Evolutionary conservation across 1,140 invertebrate species (phyloP).

Genomic region (Prorops nasuta): DNA sequence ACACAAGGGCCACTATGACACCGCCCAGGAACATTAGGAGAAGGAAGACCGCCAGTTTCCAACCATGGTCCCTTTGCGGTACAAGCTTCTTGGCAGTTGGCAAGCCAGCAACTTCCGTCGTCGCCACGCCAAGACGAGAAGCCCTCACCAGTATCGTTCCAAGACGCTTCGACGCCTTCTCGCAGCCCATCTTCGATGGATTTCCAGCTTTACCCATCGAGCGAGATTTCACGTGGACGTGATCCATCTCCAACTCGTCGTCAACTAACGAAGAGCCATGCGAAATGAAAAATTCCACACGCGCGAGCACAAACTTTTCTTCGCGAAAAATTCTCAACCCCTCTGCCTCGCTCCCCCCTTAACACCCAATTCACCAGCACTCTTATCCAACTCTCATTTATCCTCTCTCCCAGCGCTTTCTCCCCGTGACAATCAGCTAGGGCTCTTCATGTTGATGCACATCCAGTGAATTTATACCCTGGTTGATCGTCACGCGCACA

Average conservation of each 20-base stretch:
- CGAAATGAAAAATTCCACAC: too few species aligned
- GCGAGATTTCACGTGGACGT: conserved; percentile 41
- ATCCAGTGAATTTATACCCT: too few species aligned
- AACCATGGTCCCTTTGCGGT: conserved; percentile 48
- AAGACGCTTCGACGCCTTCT: conserved; percentile 46
- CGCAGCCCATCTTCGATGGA: conserved; percentile 49
- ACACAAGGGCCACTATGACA: conserved; percentile 49
- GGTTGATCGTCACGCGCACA: too few species aligned
- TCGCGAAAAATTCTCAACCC: too few species aligned
- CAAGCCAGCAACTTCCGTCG: conserved; percentile 41
- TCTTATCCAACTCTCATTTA: too few species aligned
- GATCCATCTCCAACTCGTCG: conserved; percentile 44
- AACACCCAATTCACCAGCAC: too few species aligned
- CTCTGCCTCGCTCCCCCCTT: too few species aligned
- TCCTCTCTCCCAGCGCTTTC: too few species aligned
- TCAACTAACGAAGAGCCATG: too few species aligned
- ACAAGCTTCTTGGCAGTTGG: conserved; percentile 45
- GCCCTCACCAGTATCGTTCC: conserved; percentile 46
- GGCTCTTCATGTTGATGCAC: too few species aligned
- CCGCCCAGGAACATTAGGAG: conserved; percentile 48
- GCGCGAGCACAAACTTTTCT: too few species aligned
- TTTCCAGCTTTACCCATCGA: conserved; percentile 37
- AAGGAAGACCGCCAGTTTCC: conserved; percentile 49
- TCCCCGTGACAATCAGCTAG: too few species aligned
- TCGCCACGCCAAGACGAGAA: conserved; percentile 41